phyloP scores from a whole-genome alignment of 2,113 vertebrate species.

The Indicator indicator region DNA sequence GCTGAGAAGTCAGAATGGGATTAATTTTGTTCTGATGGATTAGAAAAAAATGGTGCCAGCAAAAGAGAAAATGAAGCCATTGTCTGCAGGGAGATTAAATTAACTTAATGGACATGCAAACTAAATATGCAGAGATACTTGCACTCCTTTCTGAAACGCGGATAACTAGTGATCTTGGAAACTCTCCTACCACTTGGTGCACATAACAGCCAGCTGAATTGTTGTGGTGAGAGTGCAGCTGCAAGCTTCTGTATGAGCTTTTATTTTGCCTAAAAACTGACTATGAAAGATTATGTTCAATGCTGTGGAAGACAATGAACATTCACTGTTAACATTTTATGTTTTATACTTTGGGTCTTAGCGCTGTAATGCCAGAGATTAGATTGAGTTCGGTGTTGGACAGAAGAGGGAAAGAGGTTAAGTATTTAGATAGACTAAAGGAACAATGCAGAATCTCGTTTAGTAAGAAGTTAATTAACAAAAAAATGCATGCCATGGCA shows the following conservation, averaged over 20 bases:
- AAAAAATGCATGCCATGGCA: conserved; percentile 38
- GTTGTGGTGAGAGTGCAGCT: neutral
- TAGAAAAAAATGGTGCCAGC: conserved; percentile 13
- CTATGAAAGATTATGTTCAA: neutral
- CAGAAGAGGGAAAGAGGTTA: conserved; percentile 1
- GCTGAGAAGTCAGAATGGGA: neutral
- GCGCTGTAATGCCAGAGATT: conserved; percentile 5
- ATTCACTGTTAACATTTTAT: neutral
- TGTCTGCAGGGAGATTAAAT: conserved; percentile 40
- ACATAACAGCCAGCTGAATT: neutral
- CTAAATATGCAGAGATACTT: neutral
- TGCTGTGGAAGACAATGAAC: conserved; percentile 1
- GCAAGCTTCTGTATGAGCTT: neutral
- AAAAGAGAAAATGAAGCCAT: conserved; percentile 26
- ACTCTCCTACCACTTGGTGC: neutral
- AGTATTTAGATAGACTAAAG: conserved; percentile 3
- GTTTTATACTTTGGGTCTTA: neutral
- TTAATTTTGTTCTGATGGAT: conserved; percentile 38
- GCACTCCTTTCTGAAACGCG: neutral
- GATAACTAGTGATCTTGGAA: conserved; percentile 27
- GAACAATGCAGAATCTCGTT: conserved; percentile 6
- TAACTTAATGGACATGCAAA: conserved; percentile 45
- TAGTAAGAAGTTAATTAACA: conserved; percentile 35
- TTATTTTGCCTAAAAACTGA: conserved; percentile 13
- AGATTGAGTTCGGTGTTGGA: conserved; percentile 18